Evolutionary conservation across 2,797 vertebrate species (phyloP).

Genomic region (Podarcis siculus): DNA sequence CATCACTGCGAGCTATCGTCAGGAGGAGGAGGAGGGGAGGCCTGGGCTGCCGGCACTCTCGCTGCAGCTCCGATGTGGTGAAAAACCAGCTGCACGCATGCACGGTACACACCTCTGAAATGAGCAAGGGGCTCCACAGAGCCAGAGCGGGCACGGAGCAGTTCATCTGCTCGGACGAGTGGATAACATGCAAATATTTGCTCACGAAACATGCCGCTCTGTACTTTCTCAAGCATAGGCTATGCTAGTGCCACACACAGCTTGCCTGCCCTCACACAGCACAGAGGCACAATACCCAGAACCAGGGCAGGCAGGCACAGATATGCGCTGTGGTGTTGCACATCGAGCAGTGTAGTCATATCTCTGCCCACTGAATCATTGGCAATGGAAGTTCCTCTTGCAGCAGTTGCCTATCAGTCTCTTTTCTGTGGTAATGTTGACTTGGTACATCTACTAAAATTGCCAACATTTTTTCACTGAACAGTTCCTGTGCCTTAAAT

Average conservation of each 20-base stretch:
- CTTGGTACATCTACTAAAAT: not conserved
- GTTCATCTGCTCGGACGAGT: constrained; percentile 64
- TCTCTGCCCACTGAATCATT: not conserved
- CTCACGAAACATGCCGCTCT: constrained; percentile 56
- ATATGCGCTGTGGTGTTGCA: not conserved
- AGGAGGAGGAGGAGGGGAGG: constrained; percentile 19
- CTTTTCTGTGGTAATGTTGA: too few species aligned
- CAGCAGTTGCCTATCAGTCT: too few species aligned
- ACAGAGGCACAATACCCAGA: not conserved
- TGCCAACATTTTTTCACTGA: not conserved
- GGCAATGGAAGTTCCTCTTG: not conserved
- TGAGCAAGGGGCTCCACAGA: too few species aligned
- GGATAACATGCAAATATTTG: constrained; percentile 79
- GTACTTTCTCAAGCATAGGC: constrained; percentile 60
- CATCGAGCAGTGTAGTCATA: not conserved
- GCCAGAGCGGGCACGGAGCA: too few species aligned
- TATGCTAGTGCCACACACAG: constrained; percentile 31
- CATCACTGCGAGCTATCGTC: constrained; percentile 32
- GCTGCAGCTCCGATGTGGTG: not conserved
- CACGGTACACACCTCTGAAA: not conserved
- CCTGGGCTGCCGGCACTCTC: not conserved
- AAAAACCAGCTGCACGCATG: not conserved
- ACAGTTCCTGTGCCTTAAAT: not conserved
- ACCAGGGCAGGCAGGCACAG: not conserved
- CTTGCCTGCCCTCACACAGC: not conserved